Evolutionary conservation across 2,888 invertebrate species (phyloP).

Genomic region (Platerodrilus igneus): DNA sequence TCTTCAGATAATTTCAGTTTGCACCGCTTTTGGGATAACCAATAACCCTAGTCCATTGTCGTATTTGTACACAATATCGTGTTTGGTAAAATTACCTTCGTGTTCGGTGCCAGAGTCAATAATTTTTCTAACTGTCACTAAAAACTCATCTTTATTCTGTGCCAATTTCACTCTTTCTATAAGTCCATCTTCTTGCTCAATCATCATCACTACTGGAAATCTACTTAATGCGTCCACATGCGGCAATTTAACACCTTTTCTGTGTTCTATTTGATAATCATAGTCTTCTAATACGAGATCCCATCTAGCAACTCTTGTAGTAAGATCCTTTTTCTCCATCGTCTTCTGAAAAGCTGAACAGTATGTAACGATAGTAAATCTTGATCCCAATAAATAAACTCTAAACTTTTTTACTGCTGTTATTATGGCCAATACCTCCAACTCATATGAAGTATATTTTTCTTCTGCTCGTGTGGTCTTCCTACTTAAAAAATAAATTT

Average conservation of each 20-base stretch:
- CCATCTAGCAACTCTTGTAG: constrained; percentile 35
- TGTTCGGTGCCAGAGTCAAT: constrained; percentile 20
- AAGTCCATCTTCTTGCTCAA: constrained; percentile 4
- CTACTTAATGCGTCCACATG: constrained; percentile 35
- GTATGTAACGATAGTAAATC: constrained; percentile 38
- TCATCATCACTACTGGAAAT: constrained; percentile 18
- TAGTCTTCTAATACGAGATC: constrained; percentile 34
- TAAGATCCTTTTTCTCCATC: constrained; percentile 34
- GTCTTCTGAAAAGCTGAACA: constrained; percentile 37
- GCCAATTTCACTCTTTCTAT: constrained; percentile 12
- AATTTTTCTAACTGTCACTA: constrained; percentile 27
- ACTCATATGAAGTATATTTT: too few species aligned
- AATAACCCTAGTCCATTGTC: constrained; percentile 16
- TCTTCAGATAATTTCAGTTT: constrained; percentile 16
- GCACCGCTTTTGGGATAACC: constrained; percentile 24
- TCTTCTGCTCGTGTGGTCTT: too few species aligned
- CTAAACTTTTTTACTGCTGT: constrained; percentile 38
- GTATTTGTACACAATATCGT: constrained; percentile 31
- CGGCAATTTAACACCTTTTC: constrained; percentile 29
- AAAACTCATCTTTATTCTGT: constrained; percentile 26
- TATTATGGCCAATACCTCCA: constrained; percentile 38
- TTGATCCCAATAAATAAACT: constrained; percentile 32
- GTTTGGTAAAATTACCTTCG: constrained; percentile 25
- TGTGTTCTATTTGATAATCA: constrained; percentile 32
- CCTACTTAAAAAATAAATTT: too few species aligned